These are phyloP conservation scores for Chelidonichthys spinosus DNA, from an alignment of 2,797 vertebrate species.

Conservation along the genomic window DNA sequence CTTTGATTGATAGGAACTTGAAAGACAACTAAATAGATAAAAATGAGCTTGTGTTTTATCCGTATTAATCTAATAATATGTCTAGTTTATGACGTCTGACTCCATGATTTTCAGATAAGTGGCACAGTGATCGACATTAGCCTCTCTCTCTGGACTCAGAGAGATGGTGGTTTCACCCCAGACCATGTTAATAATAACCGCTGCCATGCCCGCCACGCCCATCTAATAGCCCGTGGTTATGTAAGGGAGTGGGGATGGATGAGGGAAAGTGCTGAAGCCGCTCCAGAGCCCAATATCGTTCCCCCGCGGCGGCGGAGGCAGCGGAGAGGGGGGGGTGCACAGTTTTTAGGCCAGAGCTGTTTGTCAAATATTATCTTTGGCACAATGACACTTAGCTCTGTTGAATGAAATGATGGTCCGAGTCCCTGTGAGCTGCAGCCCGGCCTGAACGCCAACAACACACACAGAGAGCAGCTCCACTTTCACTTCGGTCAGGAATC, in stretches of 20 bases:
- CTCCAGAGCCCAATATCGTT: no score
- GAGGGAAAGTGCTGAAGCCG: no score
- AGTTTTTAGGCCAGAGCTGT: conserved; percentile 68
- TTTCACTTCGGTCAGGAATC: no score
- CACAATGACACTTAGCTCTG: conserved; percentile 59
- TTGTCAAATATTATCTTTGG: conserved; percentile 80
- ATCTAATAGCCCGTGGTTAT: conserved; percentile 76
- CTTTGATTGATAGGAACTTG: not conserved
- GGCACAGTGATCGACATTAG: no score
- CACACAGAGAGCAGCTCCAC: no score
- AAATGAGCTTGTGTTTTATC: not conserved
- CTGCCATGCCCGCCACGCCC: conserved; percentile 70
- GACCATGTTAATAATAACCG: conserved; percentile 71
- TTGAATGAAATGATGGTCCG: no score
- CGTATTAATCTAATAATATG: not conserved
- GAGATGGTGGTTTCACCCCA: conserved; percentile 55
- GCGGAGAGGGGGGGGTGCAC: conserved; percentile 72
- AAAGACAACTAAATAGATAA: not conserved
- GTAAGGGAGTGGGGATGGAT: conserved; percentile 69
- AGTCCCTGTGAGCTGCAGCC: no score
- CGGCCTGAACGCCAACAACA: no score
- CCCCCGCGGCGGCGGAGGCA: no score
- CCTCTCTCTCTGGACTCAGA: conserved; percentile 13
- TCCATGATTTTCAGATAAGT: no score
- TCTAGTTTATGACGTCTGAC: no score